A percentile compares a stretch with the other conserved stretches of the same genome.
phyloP scores from a whole-genome alignment of 2,113 vertebrate genomes.

The Heterocephalus glaber region DNA sequence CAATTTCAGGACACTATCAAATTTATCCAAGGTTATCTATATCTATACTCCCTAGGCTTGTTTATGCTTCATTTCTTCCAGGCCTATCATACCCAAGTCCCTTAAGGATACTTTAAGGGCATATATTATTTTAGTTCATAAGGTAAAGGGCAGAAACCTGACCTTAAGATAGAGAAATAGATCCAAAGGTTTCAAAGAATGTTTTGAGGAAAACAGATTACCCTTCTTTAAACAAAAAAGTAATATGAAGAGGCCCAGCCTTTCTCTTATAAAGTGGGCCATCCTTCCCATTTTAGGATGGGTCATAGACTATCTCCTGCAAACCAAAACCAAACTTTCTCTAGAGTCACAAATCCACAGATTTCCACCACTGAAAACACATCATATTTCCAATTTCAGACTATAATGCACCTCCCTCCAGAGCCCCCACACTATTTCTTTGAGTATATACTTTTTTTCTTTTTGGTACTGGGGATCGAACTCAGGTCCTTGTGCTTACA shows the following conservation, averaged over 20 bases:
- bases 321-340: neutral
- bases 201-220: neutral
- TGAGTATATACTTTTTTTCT: neutral
- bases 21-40: neutral
- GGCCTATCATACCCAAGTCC: neutral
- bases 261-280: neutral
- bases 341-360: neutral
- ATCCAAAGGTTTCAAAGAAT: neutral
- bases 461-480: too few relatives aligned
- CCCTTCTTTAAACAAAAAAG: neutral
- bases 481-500: too few relatives aligned
- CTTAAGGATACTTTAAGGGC: neutral
- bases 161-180: neutral
- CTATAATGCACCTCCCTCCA: neutral
- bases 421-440: neutral
- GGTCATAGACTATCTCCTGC: neutral
- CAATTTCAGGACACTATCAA: neutral
- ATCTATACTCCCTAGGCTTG: neutral
- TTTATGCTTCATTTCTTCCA: neutral
- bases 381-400: neutral
- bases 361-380: neutral
- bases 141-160: neutral
- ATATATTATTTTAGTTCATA: neutral
- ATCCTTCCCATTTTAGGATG: neutral
- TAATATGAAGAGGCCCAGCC: neutral